Evolutionary conservation across 2,888 invertebrate species (phyloP), one percentile per base, ranked within the genome.

Genomic region (Buathra laborator): DNA sequence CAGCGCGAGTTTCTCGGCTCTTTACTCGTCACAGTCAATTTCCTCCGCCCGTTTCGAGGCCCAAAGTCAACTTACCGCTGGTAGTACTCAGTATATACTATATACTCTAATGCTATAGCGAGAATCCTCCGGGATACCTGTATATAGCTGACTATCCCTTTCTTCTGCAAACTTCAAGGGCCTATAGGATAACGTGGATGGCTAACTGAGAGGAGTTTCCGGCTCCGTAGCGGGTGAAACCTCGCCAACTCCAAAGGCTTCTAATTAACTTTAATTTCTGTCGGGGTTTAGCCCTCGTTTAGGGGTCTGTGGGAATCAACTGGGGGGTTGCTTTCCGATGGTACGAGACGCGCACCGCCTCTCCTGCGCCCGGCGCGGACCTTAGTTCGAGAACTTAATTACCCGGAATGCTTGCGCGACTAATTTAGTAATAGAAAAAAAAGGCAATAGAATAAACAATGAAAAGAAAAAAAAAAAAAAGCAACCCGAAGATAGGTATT

Each of bases 181-280:
- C 24, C 24, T 72, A 24, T 62, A 24, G 24, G 24, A 46, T 75
- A 56, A 67, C 53, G 19, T 14, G 64, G 68, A 64, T 66, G 53
- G 12, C 59, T 64, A 70, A 78, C 74, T 56, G 46, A 14, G 19
- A 48, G 37, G 43, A 75, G 79, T 82, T 82, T 85, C 67, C 76
- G 75, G 82, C 32, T 32, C 12, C 75, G 48, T 56, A 37, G 75
- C 37, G 37, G 78, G 68, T 74, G 77, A 77, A 80, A 76, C 81
- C 68, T 82, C 74, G 64, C 37, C 46, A 66, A 72, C 76, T 80
- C 79, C 82, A 80, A 76, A 82, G 85, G 85, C 79, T 85, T 85
- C 82, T 85, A 85, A 85, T 85, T 80, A 85, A 85, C 79, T 82
- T 80, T 66, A 71, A 72, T 82, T 79, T 75, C 82, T 82, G 56